Percentiles rank a stretch among this genome's conserved stretches.
Evolutionary conservation across 92 coral and sea anemone species (phyloP).

Genomic region (Palythoa caribaeorum): DNA sequence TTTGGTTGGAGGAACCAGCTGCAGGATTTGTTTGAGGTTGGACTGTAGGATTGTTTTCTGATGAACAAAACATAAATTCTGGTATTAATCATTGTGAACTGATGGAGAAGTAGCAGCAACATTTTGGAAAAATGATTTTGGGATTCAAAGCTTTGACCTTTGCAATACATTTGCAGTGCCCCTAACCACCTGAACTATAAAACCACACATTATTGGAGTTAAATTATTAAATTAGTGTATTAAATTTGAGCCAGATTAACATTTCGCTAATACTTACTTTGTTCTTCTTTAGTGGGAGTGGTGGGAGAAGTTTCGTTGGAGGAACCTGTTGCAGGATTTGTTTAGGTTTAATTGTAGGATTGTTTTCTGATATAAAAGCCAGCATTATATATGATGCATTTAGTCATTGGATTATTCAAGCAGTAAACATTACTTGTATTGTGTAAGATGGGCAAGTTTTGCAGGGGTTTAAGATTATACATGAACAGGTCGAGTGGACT

Average conservation of each 20-base stretch:
- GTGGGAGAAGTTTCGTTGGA: slow-evolving; percentile 54
- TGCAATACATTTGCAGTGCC: slow-evolving; percentile 35
- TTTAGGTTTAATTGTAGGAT: slow-evolving; percentile 25
- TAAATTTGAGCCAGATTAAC: slow-evolving; percentile 34
- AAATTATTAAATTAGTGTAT: slow-evolving; percentile 12
- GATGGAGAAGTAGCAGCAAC: slow-evolving; percentile 29
- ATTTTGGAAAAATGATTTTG: slow-evolving; percentile 23
- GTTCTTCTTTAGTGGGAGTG: slow-evolving; percentile 59
- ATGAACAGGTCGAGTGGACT: slow-evolving; percentile 51
- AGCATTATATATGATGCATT: slow-evolving; percentile 51
- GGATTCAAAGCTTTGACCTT: slow-evolving; percentile 24
- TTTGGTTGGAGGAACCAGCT: slow-evolving; percentile 48
- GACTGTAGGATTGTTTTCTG: slow-evolving; percentile 23
- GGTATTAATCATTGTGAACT: slow-evolving; percentile 33
- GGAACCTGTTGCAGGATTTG: slow-evolving; percentile 41
- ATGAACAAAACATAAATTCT: slow-evolving; percentile 41
- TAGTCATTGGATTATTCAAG: slow-evolving; percentile 53
- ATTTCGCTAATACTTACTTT: slow-evolving; percentile 57
- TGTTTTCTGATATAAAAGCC: slow-evolving; percentile 43
- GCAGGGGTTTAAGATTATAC: slow-evolving; percentile 48
- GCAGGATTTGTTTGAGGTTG: slow-evolving; percentile 37
- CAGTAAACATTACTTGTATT: slow-evolving; percentile 49
- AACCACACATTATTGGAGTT: slow-evolving; percentile 35
- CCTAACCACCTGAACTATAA: slow-evolving; percentile 24
- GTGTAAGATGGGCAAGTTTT: slow-evolving; percentile 52